Conservation (phyloP, 2,113 vertebrate species). For the Silurus asotus region DNA sequence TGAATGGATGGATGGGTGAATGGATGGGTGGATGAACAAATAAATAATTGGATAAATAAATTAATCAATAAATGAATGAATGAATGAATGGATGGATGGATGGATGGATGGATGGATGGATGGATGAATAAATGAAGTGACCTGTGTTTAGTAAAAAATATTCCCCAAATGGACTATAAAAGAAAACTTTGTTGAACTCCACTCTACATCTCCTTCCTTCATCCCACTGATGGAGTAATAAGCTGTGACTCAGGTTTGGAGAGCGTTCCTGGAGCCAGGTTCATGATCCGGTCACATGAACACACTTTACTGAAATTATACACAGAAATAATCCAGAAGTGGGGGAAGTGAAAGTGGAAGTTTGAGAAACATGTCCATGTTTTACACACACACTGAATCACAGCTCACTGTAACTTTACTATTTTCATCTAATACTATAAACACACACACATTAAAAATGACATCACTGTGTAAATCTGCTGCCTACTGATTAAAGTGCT, state of each 20-base stretch:
- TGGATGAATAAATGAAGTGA: background rate
- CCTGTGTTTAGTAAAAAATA: background rate
- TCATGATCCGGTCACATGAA: background rate
- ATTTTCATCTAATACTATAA: background rate
- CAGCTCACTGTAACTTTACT: background rate
- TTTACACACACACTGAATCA: background rate
- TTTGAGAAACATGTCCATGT: background rate
- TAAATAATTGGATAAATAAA: too few relatives aligned
- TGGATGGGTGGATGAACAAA: too few relatives aligned
- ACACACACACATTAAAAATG: too few relatives aligned
- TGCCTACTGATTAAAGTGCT: too few relatives aligned
- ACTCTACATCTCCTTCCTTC: background rate
- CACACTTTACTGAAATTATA: background rate
- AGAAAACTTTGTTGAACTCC: background rate
- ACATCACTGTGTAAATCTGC: too few relatives aligned
- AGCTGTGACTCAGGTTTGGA: background rate
- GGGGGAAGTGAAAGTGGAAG: background rate
- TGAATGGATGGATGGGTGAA: too few relatives aligned
- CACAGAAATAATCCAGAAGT: background rate
- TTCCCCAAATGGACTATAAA: background rate
- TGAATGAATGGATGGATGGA: too few relatives aligned
- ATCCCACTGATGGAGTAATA: background rate
- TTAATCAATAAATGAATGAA: too few relatives aligned
- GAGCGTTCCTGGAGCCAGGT: background rate
- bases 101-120: background rate